Percentiles rank a stretch among this genome's conserved stretches.
Conservation (phyloP, 2,797 vertebrate species). For the Capromys pilorides region DNA sequence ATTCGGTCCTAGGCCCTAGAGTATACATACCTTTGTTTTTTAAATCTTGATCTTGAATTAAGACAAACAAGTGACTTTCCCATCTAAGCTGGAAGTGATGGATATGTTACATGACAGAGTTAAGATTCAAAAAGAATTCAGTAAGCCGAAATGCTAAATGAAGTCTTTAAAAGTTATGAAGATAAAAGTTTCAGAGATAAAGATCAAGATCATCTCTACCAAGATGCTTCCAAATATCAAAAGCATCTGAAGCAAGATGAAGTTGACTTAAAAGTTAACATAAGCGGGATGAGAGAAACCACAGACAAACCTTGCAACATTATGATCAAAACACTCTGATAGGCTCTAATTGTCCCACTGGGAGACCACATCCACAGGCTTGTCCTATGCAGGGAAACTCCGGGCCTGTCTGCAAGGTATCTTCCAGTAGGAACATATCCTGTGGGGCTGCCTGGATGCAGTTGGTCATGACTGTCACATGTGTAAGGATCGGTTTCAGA, state of each 20-base stretch:
- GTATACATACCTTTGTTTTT: neutral
- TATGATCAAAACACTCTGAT: neutral
- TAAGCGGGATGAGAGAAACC: neutral
- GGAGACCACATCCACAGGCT: neutral
- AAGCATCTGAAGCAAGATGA: neutral
- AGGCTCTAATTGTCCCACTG: neutral
- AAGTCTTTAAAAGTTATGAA: neutral
- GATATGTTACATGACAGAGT: neutral
- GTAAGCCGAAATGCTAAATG: neutral
- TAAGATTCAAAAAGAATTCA: neutral
- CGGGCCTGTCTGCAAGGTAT: neutral
- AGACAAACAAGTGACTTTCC: constrained; percentile 23
- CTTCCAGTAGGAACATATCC: neutral
- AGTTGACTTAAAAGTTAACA: neutral
- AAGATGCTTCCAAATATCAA: neutral
- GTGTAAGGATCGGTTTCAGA: neutral
- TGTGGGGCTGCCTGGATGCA: neutral
- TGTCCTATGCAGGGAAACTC: neutral
- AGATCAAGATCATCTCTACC: neutral
- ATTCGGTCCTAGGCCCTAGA: neutral
- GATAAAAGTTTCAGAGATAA: neutral
- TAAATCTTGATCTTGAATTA: constrained; percentile 2
- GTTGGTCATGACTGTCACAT: neutral
- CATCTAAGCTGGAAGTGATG: neutral
- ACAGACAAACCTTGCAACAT: neutral